phyloP scores from a whole-genome alignment of 2,113 vertebrate genomes.

The Actenoides lindsayi region DNA sequence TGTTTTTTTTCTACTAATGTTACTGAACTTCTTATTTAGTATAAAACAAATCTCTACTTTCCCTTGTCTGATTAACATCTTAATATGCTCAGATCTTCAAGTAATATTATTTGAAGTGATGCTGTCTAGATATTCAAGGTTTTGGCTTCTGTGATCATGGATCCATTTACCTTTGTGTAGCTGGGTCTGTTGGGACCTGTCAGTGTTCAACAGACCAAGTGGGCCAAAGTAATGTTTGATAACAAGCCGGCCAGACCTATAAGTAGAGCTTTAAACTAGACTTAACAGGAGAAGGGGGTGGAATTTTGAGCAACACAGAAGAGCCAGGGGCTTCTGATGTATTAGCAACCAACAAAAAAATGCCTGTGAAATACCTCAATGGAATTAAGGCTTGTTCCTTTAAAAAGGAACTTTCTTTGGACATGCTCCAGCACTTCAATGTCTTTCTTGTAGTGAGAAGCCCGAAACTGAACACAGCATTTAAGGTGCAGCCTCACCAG shows the following conservation, averaged over 20 bases:
- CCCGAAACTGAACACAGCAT: too few species aligned
- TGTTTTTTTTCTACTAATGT: background rate
- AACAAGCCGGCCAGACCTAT: background rate
- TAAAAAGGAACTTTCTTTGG: background rate
- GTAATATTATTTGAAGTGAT: background rate
- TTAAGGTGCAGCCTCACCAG: too few species aligned
- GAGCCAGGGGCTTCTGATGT: background rate
- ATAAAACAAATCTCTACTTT: background rate
- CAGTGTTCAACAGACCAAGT: background rate
- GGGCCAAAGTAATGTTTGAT: background rate
- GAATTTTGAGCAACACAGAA: background rate
- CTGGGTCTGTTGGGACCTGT: background rate
- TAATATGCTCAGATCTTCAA: background rate
- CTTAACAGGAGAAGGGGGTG: fast-evolving
- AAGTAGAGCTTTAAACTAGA: background rate
- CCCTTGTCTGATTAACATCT: background rate
- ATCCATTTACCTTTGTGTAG: background rate
- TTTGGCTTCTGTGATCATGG: background rate
- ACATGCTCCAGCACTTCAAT: too few species aligned
- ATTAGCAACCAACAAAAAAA: background rate
- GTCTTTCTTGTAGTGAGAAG: too few species aligned
- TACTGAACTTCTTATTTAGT: background rate
- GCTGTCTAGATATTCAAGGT: background rate
- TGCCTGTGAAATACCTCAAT: background rate
- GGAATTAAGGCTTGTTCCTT: background rate